phyloP scores from a whole-genome alignment of 2,113 vertebrate species.

The Pangasianodon hypophthalmus region DNA sequence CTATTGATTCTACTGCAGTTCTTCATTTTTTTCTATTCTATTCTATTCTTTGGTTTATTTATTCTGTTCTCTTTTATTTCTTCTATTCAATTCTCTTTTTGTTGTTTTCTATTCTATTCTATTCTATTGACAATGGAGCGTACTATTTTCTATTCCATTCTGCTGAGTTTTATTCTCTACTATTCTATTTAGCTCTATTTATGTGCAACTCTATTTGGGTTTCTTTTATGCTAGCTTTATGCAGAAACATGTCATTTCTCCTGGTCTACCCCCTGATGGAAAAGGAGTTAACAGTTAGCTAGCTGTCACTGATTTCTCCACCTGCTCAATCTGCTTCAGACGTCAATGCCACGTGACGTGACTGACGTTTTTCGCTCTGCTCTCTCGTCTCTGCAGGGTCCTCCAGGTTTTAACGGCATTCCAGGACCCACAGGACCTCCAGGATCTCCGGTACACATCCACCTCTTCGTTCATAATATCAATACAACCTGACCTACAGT shows the following conservation, averaged over 20 bases:
- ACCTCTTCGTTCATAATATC: background rate
- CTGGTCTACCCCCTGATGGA: background rate
- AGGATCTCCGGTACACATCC: slow-evolving; percentile 71
- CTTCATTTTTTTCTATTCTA: too few relatives aligned
- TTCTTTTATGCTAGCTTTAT: background rate
- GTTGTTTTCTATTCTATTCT: background rate
- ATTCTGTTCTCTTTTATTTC: too few relatives aligned
- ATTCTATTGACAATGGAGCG: background rate
- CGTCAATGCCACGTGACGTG: background rate
- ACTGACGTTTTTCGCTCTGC: background rate
- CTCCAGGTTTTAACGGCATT: slow-evolving; percentile 77
- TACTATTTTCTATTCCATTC: background rate
- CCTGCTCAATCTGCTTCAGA: background rate
- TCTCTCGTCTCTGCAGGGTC: slow-evolving; percentile 65
- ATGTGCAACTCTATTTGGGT: background rate
- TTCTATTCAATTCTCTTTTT: background rate
- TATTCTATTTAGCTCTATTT: background rate
- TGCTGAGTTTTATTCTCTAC: background rate
- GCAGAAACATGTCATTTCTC: background rate
- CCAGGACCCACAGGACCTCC: slow-evolving; percentile 77
- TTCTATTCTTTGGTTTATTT: too few relatives aligned
- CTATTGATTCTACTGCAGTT: too few relatives aligned
- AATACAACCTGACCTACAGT: background rate
- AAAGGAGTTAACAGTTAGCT: background rate
- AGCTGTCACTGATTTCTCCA: background rate